Evolutionary conservation across 2,797 vertebrate genomes (phyloP).

Genomic region (Betta splendens): DNA sequence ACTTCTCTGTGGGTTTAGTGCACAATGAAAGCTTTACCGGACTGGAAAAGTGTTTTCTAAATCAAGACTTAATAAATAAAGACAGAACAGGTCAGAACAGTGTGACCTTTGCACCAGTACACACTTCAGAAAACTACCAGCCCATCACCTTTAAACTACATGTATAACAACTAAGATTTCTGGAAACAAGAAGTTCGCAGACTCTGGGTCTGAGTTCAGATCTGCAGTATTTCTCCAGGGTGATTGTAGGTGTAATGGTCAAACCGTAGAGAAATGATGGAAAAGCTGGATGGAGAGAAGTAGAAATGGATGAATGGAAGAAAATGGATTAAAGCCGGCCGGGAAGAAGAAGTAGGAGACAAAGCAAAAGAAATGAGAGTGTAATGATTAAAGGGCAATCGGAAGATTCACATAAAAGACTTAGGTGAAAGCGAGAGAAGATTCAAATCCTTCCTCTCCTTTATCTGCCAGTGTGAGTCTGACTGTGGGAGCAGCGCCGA

Average conservation of each 20-base stretch:
- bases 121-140: too few relatives aligned
- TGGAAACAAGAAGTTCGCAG: neutral
- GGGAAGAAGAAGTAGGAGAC: slow-evolving; percentile 20
- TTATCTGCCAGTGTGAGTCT: slow-evolving; percentile 11
- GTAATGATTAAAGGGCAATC: slow-evolving; percentile 39
- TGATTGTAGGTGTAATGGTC: neutral
- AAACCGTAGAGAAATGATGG: neutral
- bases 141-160: too few relatives aligned
- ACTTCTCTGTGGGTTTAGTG: too few relatives aligned
- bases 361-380: slow-evolving; percentile 41
- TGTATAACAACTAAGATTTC: neutral
- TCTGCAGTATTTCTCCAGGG: neutral
- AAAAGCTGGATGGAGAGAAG: slow-evolving; percentile 16
- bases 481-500: slow-evolving; percentile 23
- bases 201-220: neutral
- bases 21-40: neutral
- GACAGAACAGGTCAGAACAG: too few relatives aligned
- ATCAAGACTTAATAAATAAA: too few relatives aligned
- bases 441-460: slow-evolving; percentile 26
- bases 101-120: too few relatives aligned
- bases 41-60: too few relatives aligned
- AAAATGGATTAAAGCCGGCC: slow-evolving; percentile 24
- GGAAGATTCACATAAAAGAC: slow-evolving; percentile 29
- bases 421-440: slow-evolving; percentile 20
- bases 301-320: slow-evolving; percentile 3